A percentile compares a stretch with the other conserved stretches of the same genome.
Conservation (phyloP, 2,797 vertebrate genomes). For the Echiichthys vipera region DNA sequence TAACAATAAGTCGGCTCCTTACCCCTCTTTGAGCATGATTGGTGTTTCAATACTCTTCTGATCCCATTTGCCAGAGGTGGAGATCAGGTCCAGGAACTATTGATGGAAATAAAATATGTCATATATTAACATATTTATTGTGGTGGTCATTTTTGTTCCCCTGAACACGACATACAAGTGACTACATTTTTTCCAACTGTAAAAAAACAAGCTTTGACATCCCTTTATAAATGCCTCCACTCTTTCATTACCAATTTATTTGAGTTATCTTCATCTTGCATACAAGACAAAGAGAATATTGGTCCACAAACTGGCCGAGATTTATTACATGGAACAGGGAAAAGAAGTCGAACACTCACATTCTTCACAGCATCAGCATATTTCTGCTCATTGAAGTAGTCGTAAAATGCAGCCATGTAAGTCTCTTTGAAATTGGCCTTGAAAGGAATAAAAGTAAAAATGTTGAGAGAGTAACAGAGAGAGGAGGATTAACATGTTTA, state of each 20-base stretch:
- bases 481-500: constrained; percentile 11
- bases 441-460: constrained; percentile 59
- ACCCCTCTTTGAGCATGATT: constrained; percentile 99
- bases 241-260: not conserved
- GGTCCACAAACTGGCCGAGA: constrained; percentile 3
- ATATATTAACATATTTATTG: constrained; percentile 10
- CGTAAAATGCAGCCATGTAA: constrained; percentile 98
- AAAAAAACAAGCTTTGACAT: not conserved
- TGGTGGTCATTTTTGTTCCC: not conserved
- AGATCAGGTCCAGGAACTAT: constrained; percentile 98
- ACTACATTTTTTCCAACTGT: not conserved
- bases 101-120: constrained; percentile 25
- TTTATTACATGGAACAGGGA: not conserved
- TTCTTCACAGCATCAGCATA: constrained; percentile 99
- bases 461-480: not conserved
- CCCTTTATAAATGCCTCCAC: not conserved
- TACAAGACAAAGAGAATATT: constrained; percentile 9
- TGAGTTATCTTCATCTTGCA: not conserved
- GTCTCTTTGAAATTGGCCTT: constrained; percentile 98
- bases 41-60: constrained; percentile 97
- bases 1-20: constrained; percentile 62
- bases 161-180: not conserved
- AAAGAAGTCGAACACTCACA: constrained; percentile 82
- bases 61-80: constrained; percentile 96
- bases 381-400: constrained; percentile 99